These are phyloP conservation scores for Hippoglossus hippoglossus DNA, from an alignment of 2,797 vertebrate genomes.

Conservation along the genomic window DNA sequence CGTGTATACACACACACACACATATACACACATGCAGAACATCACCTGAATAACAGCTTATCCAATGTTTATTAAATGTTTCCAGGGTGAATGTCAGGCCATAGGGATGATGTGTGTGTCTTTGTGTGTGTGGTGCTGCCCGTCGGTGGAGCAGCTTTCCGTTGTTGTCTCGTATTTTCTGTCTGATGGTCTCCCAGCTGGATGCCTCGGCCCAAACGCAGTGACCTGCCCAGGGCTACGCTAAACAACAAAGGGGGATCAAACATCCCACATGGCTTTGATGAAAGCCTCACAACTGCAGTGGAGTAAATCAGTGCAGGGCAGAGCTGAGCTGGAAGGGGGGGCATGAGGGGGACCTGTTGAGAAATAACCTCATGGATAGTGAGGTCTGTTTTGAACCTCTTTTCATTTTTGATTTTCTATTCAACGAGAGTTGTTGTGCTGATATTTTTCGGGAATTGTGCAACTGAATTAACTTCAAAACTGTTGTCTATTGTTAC, in stretches of 20 bases:
- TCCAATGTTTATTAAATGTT: conserved; percentile 75
- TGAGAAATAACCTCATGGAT: conserved; percentile 25
- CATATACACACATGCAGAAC: conserved; percentile 35
- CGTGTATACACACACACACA: not conserved
- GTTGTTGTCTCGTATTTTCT: conserved; percentile 25
- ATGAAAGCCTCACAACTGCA: conserved; percentile 53
- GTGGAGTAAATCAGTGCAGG: conserved; percentile 46
- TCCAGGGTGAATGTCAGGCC: conserved; percentile 71
- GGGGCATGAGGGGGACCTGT: not conserved
- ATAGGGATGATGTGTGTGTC: conserved; percentile 36
- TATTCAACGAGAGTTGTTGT: not conserved
- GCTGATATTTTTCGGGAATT: not conserved
- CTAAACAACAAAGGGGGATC: conserved; percentile 61
- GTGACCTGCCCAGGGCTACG: conserved; percentile 42
- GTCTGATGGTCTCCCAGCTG: conserved; percentile 57
- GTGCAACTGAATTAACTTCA: not conserved
- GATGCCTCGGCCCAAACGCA: conserved; percentile 35
- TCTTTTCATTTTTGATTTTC: too few relatives aligned
- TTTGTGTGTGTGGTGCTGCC: conserved; percentile 27
- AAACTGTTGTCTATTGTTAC: too few relatives aligned
- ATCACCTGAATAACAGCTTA: conserved; percentile 62
- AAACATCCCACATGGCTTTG: conserved; percentile 64
- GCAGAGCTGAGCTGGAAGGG: conserved; percentile 34
- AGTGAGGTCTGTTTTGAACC: conserved; percentile 1
- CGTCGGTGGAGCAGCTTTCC: conserved; percentile 2